Conservation (phyloP, 2,113 vertebrate genomes). For the Eptatretus burgeri region DNA sequence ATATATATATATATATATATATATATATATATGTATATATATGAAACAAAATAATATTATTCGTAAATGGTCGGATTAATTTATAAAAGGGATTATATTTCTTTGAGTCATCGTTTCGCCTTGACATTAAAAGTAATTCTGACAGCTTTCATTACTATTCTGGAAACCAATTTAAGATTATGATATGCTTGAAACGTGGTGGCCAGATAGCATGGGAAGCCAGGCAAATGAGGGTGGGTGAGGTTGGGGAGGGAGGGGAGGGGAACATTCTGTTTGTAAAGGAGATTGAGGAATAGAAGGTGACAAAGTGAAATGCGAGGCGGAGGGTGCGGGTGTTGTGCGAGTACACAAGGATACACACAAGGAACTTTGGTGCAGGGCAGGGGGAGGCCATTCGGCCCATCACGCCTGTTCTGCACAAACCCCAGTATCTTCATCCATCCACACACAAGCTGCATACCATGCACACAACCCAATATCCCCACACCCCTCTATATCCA, state of each 20-base stretch:
- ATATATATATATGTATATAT: neutral
- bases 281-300: neutral
- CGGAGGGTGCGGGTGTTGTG: neutral
- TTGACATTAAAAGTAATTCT: constrained; percentile 6
- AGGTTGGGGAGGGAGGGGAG: neutral
- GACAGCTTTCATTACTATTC: constrained; percentile 5
- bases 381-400: too few relatives aligned
- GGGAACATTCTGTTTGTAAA: neutral
- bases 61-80: constrained; percentile 2
- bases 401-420: too few relatives aligned
- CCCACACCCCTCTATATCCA: too few relatives aligned
- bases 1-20: too few relatives aligned
- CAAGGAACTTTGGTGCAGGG: too few relatives aligned
- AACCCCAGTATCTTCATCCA: too few relatives aligned
- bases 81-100: constrained; percentile 5
- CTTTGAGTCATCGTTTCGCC: constrained; percentile 4
- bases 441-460: too few relatives aligned
- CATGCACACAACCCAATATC: too few relatives aligned
- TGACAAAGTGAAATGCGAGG: neutral
- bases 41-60: neutral
- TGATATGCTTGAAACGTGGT: constrained; percentile 1
- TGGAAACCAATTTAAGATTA: constrained; percentile 6
- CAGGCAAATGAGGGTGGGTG: neutral
- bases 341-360: too few relatives aligned
- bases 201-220: neutral